These are phyloP conservation scores for Hypsibius dujardini DNA, from an alignment of 1,140 invertebrate genomes.

Conservation along the genomic window DNA sequence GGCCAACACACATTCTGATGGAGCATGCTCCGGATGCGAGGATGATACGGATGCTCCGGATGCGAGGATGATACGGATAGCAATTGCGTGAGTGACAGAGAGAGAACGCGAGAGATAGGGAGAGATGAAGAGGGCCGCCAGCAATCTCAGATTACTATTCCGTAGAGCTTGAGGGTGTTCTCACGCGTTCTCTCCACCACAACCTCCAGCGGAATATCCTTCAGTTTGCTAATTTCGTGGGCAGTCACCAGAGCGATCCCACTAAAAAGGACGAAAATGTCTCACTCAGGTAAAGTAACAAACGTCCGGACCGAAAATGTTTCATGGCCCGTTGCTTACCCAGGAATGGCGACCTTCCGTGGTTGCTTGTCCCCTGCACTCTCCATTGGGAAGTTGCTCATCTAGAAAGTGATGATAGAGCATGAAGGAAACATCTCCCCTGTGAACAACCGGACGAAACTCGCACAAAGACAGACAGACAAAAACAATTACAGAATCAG, in stretches of 20 bases:
- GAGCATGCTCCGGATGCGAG: too few species aligned
- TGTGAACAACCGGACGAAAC: too few species aligned
- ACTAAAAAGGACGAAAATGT: slow-evolving; percentile 32
- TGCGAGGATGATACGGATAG: too few species aligned
- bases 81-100: too few species aligned
- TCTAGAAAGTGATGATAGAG: slow-evolving; percentile 1
- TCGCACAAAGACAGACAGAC: too few species aligned
- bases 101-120: too few species aligned
- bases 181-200: slow-evolving; percentile 27
- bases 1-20: too few species aligned
- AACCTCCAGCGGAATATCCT: slow-evolving; percentile 26
- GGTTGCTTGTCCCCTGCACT: slow-evolving; percentile 20
- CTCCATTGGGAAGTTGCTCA: slow-evolving; percentile 21
- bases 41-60: too few species aligned
- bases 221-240: slow-evolving; percentile 29
- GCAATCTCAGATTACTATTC: slow-evolving; percentile 9
- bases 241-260: slow-evolving; percentile 35
- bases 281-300: not conserved
- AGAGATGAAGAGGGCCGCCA: too few species aligned
- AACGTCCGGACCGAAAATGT: not conserved
- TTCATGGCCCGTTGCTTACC: slow-evolving; percentile 22
- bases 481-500: too few species aligned
- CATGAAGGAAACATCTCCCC: too few species aligned
- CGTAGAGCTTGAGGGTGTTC: slow-evolving; percentile 31
- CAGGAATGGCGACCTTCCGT: slow-evolving; percentile 17